Evolutionary conservation across 2,797 vertebrate genomes (phyloP).

Genomic region (Phoeniculus purpureus): DNA sequence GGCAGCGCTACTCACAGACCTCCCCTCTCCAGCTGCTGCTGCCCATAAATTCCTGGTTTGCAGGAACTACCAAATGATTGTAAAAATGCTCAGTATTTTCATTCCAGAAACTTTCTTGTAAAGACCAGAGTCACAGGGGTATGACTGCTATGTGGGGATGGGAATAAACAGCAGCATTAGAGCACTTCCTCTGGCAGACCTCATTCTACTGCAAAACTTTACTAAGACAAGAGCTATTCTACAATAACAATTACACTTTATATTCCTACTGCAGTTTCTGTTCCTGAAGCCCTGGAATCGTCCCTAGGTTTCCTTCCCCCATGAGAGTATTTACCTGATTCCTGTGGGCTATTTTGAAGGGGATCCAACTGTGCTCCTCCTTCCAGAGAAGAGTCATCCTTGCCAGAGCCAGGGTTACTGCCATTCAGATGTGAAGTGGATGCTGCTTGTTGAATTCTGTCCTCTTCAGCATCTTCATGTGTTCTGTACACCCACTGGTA

Average conservation of each 20-base stretch:
- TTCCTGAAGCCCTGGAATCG: background rate
- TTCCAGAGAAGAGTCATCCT: conserved; percentile 62
- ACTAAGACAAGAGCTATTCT: background rate
- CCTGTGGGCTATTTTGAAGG: conserved; percentile 77
- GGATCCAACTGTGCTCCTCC: conserved; percentile 72
- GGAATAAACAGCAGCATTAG: background rate
- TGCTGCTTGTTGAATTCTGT: conserved; percentile 69
- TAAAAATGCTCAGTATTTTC: background rate
- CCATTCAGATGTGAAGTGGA: conserved; percentile 62
- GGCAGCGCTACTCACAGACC: background rate
- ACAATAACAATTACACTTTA: background rate
- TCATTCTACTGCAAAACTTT: background rate
- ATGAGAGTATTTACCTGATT: conserved; percentile 81
- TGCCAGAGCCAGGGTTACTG: conserved; percentile 13
- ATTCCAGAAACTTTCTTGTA: background rate
- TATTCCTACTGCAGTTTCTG: background rate
- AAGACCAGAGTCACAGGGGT: background rate
- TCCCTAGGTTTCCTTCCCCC: background rate
- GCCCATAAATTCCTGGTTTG: background rate
- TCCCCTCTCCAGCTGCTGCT: background rate
- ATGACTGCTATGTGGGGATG: background rate
- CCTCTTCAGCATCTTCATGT: conserved; percentile 90
- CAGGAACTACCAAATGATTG: background rate
- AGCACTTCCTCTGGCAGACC: background rate
- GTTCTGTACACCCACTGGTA: conserved; percentile 92